Base-by-base conservation (phyloP, 2,888 invertebrate species). In the Geotrupes spiniger region DNA sequence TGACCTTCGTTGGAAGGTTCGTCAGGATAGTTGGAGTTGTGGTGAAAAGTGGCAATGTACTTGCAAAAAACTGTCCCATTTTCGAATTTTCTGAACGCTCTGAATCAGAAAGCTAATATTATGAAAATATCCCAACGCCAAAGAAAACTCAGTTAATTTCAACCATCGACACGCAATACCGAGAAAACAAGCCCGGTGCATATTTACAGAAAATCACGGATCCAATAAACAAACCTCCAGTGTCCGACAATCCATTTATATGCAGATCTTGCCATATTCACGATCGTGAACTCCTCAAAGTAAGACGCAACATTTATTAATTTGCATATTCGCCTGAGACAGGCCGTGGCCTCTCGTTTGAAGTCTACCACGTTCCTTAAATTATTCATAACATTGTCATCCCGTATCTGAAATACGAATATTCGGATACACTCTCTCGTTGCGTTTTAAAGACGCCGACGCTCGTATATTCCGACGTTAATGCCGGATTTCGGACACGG, bases 241-340 rank as follows among this genome's bases (percentile, higher is more conserved):
- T 65, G 63, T 63, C 63, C 61, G 58, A 59, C 62, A 59, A 59
- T 58, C 65, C 61, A 70, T 70, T 67, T 70, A 70, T 70, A 70
- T 70, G 70, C 68, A 69, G 70, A 70, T 69, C 61, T 62, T 54
- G 60, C 56, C 57, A 57, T 58, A 60, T 62, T 60, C 57, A 54
- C 59, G 63, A 62, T 61, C 63, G 58, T 59, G 6, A 62, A 63
- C 29, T 41, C 60, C 62, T 66, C 68, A 68, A 69, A 69, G 68
- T 66, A 66, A 68, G 68, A 65, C 61, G 61, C 63, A 67, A 69
- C 69, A 70, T 70, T 70, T 70, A 70, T 70, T 69, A 68, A 70
- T 70, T 70, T 70, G 66, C 70, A 70, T 70, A 70, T 67, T 65
- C 64, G 64, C 66, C 63, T 64, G 51, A 53, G 53, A 63, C 63